Evolutionary conservation across 2,888 invertebrate genomes (phyloP), one percentile per base, ranked within the genome.

Genomic region (Scaptomyza cyrtandrae): DNA sequence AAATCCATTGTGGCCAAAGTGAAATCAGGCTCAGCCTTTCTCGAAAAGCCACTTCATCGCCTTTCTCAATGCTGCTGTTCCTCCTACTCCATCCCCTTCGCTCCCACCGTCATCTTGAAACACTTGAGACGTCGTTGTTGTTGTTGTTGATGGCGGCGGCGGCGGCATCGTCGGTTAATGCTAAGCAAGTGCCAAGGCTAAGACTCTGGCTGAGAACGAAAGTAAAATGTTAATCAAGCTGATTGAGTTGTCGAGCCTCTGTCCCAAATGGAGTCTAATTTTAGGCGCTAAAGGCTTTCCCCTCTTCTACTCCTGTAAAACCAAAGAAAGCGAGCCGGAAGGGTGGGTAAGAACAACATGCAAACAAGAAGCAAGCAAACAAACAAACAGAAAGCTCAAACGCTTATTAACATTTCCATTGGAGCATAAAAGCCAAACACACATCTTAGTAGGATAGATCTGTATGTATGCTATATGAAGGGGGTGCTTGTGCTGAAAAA

Each of bases 161-260:
- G 14, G 14, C 9, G 88, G 85, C 88, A 71, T 60, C 76, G 87
- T 61, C 66, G 79, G 78, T 55, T 87, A 87, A 87, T 78, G 82
- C 87, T 69, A 60, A 80, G 81, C 85, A 78, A 84, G 81, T 84
- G 85, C 59, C 75, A 59, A 48, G 53, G 56, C 67, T 37, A 27
- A 52, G 62, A 56, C 49, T n/a, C 59, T 53, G 69, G 66, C 74
- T 64, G 41, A 11, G 86, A 65, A 52, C 35, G 68, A 78, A 79
- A 88, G 86, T 86, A 79, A 85, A 85, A 85, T 88, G 88, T 85
- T 85, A 85, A 85, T 85, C 85, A 85, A 82, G 88, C 88, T 85
- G 85, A 85, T 85, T 85, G 88, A 85, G 88, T 86, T 86, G 88
- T 86, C 70, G 83, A 52, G 80, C 73, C 57, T 59, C 29, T 56